Conservation (phyloP, 2,888 invertebrate species). For the Habrosyne pyritoides region DNA sequence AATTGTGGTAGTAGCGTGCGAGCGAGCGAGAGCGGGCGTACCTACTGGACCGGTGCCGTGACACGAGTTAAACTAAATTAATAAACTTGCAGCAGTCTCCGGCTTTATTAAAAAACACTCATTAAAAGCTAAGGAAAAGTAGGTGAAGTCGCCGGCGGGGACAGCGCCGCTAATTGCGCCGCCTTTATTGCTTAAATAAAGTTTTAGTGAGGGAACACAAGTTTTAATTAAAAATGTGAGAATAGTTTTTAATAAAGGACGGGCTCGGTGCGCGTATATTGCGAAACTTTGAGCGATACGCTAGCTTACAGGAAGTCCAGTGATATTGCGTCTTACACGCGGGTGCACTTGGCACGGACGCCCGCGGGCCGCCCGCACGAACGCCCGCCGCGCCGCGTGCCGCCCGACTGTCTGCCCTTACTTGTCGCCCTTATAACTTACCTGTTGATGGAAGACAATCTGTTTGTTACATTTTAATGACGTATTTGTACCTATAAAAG, state of each 20-base stretch:
- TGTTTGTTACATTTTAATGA: too few relatives aligned
- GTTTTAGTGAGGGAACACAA: constrained; percentile 83
- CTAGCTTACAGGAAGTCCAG: constrained; percentile 78
- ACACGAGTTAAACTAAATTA: constrained; percentile 82
- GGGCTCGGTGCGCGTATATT: constrained; percentile 80
- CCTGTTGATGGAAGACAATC: too few relatives aligned
- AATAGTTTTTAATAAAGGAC: constrained; percentile 84
- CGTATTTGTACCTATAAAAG: too few relatives aligned
- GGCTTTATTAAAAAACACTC: constrained; percentile 83
- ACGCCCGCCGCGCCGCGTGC: constrained; percentile 19
- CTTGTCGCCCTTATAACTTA: too few relatives aligned
- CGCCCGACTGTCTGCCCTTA: constrained; percentile 15
- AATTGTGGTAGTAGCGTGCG: constrained; percentile 51
- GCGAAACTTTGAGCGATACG: constrained; percentile 82
- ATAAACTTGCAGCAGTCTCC: constrained; percentile 80
- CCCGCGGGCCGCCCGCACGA: constrained; percentile 19
- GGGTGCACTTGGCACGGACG: constrained; percentile 30
- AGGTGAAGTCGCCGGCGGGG: constrained; percentile 83
- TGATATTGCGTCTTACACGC: constrained; percentile 61
- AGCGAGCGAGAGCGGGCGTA: constrained; percentile 35
- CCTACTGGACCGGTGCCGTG: constrained; percentile 52
- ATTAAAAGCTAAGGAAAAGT: constrained; percentile 81
- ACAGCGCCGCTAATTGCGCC: constrained; percentile 82
- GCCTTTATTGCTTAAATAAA: constrained; percentile 84
- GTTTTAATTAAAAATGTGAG: constrained; percentile 84